Percentiles rank a stretch among this genome's conserved stretches.
These are phyloP conservation scores for Shinisaurus crocodilurus DNA, from an alignment of 2,113 vertebrate genomes.

Conservation along the genomic window DNA sequence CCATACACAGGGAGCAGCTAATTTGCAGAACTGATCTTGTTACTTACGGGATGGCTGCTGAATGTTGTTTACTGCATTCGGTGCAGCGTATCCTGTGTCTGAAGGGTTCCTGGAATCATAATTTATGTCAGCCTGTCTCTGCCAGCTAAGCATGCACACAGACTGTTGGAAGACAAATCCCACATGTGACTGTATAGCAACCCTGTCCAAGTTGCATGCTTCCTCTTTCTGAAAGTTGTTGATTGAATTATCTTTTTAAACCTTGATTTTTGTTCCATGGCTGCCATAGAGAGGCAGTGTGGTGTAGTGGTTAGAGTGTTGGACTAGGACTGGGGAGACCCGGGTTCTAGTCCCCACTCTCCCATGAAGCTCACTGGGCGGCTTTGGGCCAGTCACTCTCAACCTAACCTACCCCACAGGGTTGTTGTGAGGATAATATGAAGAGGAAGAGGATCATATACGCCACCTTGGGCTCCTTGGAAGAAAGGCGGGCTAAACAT, in stretches of 20 bases:
- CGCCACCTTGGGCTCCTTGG: too few species aligned
- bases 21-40: neutral
- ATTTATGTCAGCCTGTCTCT: conserved; percentile 19
- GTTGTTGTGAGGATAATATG: too few species aligned
- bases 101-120: conserved; percentile 54
- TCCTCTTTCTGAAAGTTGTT: neutral
- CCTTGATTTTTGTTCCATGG: neutral
- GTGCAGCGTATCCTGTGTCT: neutral
- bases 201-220: rapidly evolving
- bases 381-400: too few species aligned
- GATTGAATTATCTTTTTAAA: neutral
- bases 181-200: rapidly evolving
- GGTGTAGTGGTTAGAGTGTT: too few species aligned
- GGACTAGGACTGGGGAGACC: too few species aligned
- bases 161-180: conserved; percentile 37
- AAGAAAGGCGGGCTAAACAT: too few species aligned
- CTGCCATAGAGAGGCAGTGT: neutral
- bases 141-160: rapidly evolving
- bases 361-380: too few species aligned
- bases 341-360: too few species aligned
- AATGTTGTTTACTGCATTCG: conserved; percentile 48
- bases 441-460: too few species aligned
- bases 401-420: too few species aligned
- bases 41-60: conserved; percentile 10
- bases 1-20: neutral